Evolutionary conservation across 2,888 invertebrate species (phyloP), one percentile per base, ranked within the genome.

Genomic region (Trimorus sp.): DNA sequence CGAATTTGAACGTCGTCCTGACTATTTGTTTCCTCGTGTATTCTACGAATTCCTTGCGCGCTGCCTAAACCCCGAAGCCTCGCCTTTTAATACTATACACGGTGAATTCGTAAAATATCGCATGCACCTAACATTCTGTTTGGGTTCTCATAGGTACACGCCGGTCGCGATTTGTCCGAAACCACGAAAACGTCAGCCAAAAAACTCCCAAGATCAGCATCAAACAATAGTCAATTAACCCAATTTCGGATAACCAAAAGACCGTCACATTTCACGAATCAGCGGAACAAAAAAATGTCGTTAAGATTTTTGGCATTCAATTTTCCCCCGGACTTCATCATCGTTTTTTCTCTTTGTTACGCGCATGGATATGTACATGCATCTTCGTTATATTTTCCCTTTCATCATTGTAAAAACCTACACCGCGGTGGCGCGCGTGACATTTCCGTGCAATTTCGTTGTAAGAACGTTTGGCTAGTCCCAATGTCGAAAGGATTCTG

Each of bases 291-390:
- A 26, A 26, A 26, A 26, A 1, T 3, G 1, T 26, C 26, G 26
- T 26, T 26, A 26, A n/a, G 26, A 26, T 26, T 26, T 26, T 26
- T 26, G 26, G 26, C 26, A 26, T 26, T 26, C 26, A 26, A 26
- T 26, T 26, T 26, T 26, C 26, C 26, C 4, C 2, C 26, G 26
- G 26, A 26, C 26, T 26, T 26, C 2, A 26, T 26, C 38, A 51
- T 38, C 14, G 38, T 66, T 37, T 66, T 37, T 7, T 56, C 16
- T 62, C 16, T 48, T 9, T 53, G 60, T 53, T 38, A 49, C 62
- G 53, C 69, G 69, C 76, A 76, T 62, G 76, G 73, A 78, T 80
- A 80, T 82, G 71, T 80, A 80, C 79, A 80, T 80, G 75, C 63
- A 65, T 73, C 14, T 59, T 42, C 45, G 45, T 45, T 56, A 42